A percentile compares a stretch with the other conserved stretches of the same genome.
Evolutionary conservation across 2,888 invertebrate species (phyloP).

Genomic region (Choreutis nemorana): DNA sequence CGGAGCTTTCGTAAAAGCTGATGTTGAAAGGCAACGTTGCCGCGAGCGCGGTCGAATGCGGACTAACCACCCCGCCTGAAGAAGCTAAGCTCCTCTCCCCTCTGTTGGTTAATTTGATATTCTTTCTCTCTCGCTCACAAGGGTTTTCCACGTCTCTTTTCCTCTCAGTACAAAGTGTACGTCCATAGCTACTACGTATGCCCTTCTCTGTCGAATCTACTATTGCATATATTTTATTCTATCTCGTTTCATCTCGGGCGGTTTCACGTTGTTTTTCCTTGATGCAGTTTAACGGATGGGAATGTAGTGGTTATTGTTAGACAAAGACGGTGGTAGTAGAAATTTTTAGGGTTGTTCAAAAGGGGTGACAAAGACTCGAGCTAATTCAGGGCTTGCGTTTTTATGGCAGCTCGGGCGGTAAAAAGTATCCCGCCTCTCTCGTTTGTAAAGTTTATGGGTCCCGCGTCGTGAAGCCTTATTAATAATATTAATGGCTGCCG

Average conservation of each 20-base stretch:
- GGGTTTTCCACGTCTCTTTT: slow-evolving; percentile 49
- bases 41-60: slow-evolving; percentile 57
- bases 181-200: slow-evolving; percentile 56
- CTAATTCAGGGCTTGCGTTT: slow-evolving; percentile 65
- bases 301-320: slow-evolving; percentile 67
- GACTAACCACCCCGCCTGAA: slow-evolving; percentile 66
- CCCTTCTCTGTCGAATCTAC: slow-evolving; percentile 58
- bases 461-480: slow-evolving; percentile 51
- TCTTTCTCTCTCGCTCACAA: slow-evolving; percentile 43
- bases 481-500: slow-evolving; percentile 58
- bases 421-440: slow-evolving; percentile 65
- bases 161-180: slow-evolving; percentile 41
- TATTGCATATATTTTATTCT: slow-evolving; percentile 66
- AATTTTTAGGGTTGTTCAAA: slow-evolving; percentile 60
- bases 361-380: slow-evolving; percentile 66
- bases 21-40: slow-evolving; percentile 32
- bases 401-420: slow-evolving; percentile 60
- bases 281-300: slow-evolving; percentile 66
- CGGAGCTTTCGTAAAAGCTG: slow-evolving; percentile 37
- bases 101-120: slow-evolving; percentile 59
- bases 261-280: slow-evolving; percentile 64
- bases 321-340: slow-evolving; percentile 64
- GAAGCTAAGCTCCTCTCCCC: slow-evolving; percentile 62
- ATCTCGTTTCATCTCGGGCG: slow-evolving; percentile 65
- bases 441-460: slow-evolving; percentile 62